These are phyloP conservation scores for honey bee (Apis mellifera) DNA, from an alignment of 1,140 invertebrate species.

Conservation along the genomic window Amel_HAv3.1 CM009936.2:15569501-15570000, in stretches of 20 bases:
- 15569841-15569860: background rate
- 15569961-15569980: background rate
- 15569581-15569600: slow-evolving; percentile 61
- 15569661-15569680: background rate
- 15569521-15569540: slow-evolving; percentile 31
- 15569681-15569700: background rate
- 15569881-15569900: background rate
- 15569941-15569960: slow-evolving; percentile 9
- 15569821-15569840: background rate
- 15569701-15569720: background rate
- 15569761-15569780: background rate
- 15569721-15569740: too few relatives aligned
- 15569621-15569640: slow-evolving; percentile 49
- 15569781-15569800: background rate
- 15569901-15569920: background rate
- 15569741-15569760: too few relatives aligned
- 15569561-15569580: slow-evolving; percentile 47
- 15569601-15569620: slow-evolving; percentile 31
- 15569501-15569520: slow-evolving; percentile 28
- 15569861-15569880: background rate
- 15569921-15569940: background rate
- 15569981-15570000: background rate
- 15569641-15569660: background rate
- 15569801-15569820: background rate
- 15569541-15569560: slow-evolving; percentile 55